Evolutionary conservation across 2,113 vertebrate species (phyloP).

Genomic region (Euleptes europaea): DNA sequence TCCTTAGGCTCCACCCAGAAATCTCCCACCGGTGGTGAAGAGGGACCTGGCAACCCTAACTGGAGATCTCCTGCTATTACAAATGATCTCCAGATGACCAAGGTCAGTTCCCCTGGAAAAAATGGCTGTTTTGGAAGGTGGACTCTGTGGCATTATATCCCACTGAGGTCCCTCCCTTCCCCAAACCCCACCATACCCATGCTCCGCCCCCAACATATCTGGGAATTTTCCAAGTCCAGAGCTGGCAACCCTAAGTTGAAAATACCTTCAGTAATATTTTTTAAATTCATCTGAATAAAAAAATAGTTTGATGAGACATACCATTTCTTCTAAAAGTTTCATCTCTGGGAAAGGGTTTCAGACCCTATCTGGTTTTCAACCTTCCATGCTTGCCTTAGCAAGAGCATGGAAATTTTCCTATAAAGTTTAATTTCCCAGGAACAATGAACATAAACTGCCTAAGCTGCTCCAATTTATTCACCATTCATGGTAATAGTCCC

Average conservation of each 20-base stretch:
- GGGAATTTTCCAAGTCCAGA: too few relatives aligned
- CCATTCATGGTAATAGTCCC: conserved; percentile 23
- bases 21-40: too few relatives aligned
- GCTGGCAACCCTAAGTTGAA: neutral
- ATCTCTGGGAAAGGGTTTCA: conserved; percentile 24
- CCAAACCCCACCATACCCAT: too few relatives aligned
- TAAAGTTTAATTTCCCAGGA: conserved; percentile 39
- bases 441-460: conserved; percentile 34
- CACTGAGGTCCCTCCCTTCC: too few relatives aligned
- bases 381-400: conserved; percentile 19
- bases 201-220: too few relatives aligned
- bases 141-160: too few relatives aligned
- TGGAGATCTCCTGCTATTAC: too few relatives aligned
- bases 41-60: too few relatives aligned
- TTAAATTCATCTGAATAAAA: neutral
- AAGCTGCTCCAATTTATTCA: conserved; percentile 17
- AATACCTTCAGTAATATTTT: neutral
- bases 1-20: too few relatives aligned
- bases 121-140: too few relatives aligned
- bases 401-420: conserved; percentile 14
- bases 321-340: neutral
- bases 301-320: neutral
- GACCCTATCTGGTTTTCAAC: neutral
- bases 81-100: too few relatives aligned
- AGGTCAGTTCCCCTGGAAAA: too few relatives aligned